Percentiles rank a stretch among this genome's conserved stretches.
Conservation (phyloP, 1,140 invertebrate species). For the Mylabris phalerata region DNA sequence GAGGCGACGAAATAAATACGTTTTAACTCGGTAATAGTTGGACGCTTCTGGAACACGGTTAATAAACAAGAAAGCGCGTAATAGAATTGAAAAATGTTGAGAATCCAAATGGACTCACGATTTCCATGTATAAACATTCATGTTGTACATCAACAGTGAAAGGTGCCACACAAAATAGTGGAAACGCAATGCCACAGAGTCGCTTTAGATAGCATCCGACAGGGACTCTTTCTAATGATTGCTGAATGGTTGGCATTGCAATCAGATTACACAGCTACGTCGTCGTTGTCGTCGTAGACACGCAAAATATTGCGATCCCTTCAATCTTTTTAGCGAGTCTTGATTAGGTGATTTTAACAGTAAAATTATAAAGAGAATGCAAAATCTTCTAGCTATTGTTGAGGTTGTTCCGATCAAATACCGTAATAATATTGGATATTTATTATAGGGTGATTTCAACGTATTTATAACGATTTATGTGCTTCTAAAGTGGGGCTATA, state of each 20-base stretch:
- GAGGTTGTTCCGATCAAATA: too few species aligned
- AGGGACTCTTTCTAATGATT: constrained; percentile 8
- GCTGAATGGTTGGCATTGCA: constrained; percentile 16
- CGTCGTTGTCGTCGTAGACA: not conserved
- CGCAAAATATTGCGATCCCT: not conserved
- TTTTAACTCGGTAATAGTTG: constrained; percentile 1
- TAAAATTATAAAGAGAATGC: not conserved
- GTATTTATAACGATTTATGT: constrained; percentile 16
- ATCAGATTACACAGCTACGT: not conserved
- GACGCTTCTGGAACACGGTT: not conserved
- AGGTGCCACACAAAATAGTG: constrained; percentile 20
- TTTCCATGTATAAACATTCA: constrained; percentile 4
- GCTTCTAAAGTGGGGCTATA: constrained; percentile 9
- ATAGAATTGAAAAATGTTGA: not conserved
- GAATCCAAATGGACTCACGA: constrained; percentile 8
- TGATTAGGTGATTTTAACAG: not conserved
- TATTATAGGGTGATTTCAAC: constrained; percentile 8
- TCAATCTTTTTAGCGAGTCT: not conserved
- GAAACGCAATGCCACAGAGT: constrained; percentile 1
- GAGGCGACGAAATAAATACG: not conserved
- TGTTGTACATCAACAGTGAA: constrained; percentile 20
- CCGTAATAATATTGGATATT: constrained; percentile 4
- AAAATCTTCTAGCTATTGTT: not conserved
- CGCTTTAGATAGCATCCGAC: constrained; percentile 12
- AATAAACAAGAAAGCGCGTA: not conserved